A percentile compares a stretch with the other conserved stretches of the same genome.
Evolutionary conservation across 1,140 invertebrate species (phyloP).

Genomic region (Brachionus asplanchnoidis): DNA sequence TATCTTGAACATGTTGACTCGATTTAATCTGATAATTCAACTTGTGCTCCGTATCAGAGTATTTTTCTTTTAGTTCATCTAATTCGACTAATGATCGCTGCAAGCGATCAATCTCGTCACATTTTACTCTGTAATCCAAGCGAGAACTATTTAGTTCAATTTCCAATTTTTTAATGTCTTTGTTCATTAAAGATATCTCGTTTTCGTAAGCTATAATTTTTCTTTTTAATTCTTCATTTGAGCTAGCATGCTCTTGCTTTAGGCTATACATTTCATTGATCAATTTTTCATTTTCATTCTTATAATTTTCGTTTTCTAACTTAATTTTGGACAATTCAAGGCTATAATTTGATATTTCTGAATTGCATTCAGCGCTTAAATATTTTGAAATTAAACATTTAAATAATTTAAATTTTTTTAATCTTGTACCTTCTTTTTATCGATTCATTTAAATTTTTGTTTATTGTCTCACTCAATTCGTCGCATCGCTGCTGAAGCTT

Average conservation of each 20-base stretch:
- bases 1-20: constrained; percentile 11
- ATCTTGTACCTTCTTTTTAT: not conserved
- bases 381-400: not conserved
- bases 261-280: not conserved
- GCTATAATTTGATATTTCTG: not conserved
- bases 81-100: not conserved
- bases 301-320: constrained; percentile 16
- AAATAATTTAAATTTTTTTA: not conserved
- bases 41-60: not conserved
- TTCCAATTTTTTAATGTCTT: constrained; percentile 7
- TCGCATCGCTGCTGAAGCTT: not conserved
- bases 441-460: constrained; percentile 15
- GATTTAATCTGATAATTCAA: not conserved
- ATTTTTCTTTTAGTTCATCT: constrained; percentile 7
- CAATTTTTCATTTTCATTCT: constrained; percentile 10
- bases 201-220: not conserved
- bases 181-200: not conserved
- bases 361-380: not conserved
- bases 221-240: constrained; percentile 12
- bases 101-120: constrained; percentile 8
- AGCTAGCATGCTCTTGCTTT: not conserved
- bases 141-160: constrained; percentile 4
- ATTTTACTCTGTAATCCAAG: not conserved
- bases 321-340: not conserved
- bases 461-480: constrained; percentile 7